phyloP scores from a whole-genome alignment of 1,140 invertebrate genomes.

The Drosophila pseudoananassae region DNA sequence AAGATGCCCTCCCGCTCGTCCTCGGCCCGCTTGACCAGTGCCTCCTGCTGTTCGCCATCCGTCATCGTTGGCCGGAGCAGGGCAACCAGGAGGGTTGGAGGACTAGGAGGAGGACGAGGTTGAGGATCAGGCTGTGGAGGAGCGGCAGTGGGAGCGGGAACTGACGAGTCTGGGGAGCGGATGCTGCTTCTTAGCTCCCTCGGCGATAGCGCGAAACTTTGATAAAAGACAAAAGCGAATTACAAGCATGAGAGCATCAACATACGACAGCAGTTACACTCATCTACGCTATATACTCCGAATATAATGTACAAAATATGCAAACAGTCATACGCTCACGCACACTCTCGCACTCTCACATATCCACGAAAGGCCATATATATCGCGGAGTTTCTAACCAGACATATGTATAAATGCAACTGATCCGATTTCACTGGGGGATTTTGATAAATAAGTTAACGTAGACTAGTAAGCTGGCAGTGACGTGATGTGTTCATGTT shows the following conservation, averaged over 20 bases:
- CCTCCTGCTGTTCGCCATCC: slow-evolving; percentile 73
- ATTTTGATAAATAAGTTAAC: neutral
- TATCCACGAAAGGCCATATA: neutral
- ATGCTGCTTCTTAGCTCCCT: slow-evolving; percentile 44
- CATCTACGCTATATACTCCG: slow-evolving; percentile 6
- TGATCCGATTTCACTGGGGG: slow-evolving; percentile 62
- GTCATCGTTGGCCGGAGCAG: slow-evolving; percentile 46
- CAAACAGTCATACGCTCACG: slow-evolving; percentile 26
- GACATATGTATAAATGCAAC: slow-evolving; percentile 45
- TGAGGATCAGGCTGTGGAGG: slow-evolving; percentile 14
- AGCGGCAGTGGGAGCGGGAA: neutral
- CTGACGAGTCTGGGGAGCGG: slow-evolving; percentile 51
- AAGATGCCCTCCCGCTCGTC: slow-evolving; percentile 98
- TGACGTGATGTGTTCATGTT: slow-evolving; percentile 69
- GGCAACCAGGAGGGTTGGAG: slow-evolving; percentile 3
- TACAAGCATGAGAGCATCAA: slow-evolving; percentile 41
- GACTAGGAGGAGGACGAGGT: slow-evolving; percentile 3
- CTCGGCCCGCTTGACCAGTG: slow-evolving; percentile 90
- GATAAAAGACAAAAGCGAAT: slow-evolving; percentile 43
- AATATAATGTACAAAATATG: slow-evolving; percentile 26
- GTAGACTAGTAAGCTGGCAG: slow-evolving; percentile 20
- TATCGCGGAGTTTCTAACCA: neutral
- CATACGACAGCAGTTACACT: slow-evolving; percentile 50
- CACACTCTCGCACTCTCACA: slow-evolving; percentile 1
- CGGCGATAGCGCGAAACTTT: slow-evolving; percentile 73